Evolutionary conservation across 2,113 vertebrate species (phyloP).

Genomic region (Coregonus clupeaformis): DNA sequence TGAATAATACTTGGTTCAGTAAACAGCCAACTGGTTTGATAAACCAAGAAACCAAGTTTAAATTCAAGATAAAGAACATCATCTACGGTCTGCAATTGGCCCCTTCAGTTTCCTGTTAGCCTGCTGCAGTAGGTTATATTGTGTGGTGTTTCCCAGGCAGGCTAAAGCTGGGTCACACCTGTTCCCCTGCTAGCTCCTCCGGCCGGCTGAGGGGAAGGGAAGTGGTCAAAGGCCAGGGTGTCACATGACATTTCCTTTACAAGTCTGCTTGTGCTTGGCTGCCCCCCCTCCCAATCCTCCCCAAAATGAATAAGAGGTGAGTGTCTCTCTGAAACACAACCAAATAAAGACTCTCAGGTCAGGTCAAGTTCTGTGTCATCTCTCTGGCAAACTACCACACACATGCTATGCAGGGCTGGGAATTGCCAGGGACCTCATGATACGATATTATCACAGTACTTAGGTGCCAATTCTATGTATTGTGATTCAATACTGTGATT

Average conservation of each 20-base stretch:
- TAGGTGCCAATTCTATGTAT: no score
- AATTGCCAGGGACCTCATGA: no score
- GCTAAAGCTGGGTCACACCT: constrained; percentile 61
- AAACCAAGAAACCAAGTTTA: no score
- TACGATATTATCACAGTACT: no score
- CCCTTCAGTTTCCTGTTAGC: no score
- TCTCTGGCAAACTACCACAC: not conserved
- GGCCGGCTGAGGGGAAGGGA: constrained; percentile 21
- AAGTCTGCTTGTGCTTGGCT: constrained; percentile 1
- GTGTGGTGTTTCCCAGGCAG: no score
- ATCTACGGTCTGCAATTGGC: no score
- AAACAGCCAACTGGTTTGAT: no score
- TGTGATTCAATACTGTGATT: no score
- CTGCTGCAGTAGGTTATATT: no score
- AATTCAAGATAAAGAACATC: no score
- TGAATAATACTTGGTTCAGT: no score
- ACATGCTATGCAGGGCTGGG: not conserved
- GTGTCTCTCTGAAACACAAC: not conserved
- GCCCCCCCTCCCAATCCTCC: not conserved
- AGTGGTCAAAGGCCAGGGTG: constrained; percentile 44
- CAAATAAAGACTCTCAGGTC: not conserved
- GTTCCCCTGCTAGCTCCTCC: constrained; percentile 48
- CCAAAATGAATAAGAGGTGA: not conserved
- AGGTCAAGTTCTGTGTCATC: not conserved
- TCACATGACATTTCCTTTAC: constrained; percentile 57